Percentiles rank a stretch among this genome's conserved stretches.
These are phyloP conservation scores for Indicator indicator DNA, from an alignment of 2,113 vertebrate genomes.

Conservation along the genomic window DNA sequence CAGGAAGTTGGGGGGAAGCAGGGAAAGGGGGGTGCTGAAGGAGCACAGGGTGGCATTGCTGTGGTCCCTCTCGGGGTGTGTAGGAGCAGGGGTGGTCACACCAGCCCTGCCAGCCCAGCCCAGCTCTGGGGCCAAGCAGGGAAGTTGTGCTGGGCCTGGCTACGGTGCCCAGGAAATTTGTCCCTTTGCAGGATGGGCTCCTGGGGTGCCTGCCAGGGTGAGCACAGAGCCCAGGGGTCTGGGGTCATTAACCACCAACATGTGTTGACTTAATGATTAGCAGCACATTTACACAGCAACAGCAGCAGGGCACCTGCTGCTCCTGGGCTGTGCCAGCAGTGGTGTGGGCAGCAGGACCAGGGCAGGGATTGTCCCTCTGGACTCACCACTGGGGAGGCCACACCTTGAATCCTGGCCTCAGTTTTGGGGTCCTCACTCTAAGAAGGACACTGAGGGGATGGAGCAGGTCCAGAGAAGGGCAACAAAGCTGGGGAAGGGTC, in stretches of 20 bases:
- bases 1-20: rapidly evolving
- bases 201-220: neutral
- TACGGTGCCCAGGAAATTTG: rapidly evolving
- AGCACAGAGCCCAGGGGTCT: neutral
- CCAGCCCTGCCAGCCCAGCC: neutral
- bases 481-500: no score
- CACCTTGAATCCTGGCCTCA: no score
- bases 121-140: neutral
- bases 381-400: no score
- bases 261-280: neutral
- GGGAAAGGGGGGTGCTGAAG: neutral
- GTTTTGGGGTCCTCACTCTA: no score
- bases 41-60: neutral
- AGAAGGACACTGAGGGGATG: no score
- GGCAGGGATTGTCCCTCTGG: no score
- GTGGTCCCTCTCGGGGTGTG: rapidly evolving
- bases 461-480: no score
- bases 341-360: no score
- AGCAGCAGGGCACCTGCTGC: no score
- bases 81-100: neutral
- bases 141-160: rapidly evolving
- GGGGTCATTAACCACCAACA: neutral
- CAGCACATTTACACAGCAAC: neutral
- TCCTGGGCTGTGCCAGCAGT: no score
- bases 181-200: neutral